Conservation (phyloP, 2,888 invertebrate genomes). For the Nomada lathburiana region DNA sequence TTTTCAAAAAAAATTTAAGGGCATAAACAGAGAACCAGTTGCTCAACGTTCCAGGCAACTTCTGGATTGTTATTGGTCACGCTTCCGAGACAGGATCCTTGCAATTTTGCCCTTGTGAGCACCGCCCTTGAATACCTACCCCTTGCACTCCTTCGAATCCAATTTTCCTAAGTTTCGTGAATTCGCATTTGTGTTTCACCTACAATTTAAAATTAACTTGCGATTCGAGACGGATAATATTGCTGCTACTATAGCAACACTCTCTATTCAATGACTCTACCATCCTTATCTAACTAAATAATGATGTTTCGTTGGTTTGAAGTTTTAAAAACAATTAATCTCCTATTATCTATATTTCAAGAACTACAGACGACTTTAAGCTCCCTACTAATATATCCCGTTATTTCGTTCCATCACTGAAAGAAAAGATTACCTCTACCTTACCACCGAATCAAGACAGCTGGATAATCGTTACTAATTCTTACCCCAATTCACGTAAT, state of each 20-base stretch:
- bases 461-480: too few relatives aligned
- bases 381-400: too few relatives aligned
- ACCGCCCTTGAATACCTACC: conserved; percentile 2
- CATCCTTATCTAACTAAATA: too few relatives aligned
- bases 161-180: not conserved
- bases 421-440: too few relatives aligned
- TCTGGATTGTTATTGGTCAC: not conserved
- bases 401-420: too few relatives aligned
- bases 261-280: not conserved
- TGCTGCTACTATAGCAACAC: not conserved
- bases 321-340: not conserved
- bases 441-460: too few relatives aligned
- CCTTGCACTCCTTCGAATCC: conserved; percentile 11
- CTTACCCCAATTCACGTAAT: too few relatives aligned
- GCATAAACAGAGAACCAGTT: not conserved
- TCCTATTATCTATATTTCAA: too few relatives aligned
- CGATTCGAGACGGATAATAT: not conserved
- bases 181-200: not conserved
- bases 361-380: too few relatives aligned
- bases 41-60: not conserved
- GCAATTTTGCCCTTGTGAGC: conserved; percentile 6
- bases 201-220: not conserved
- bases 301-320: not conserved
- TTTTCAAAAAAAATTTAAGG: not conserved
- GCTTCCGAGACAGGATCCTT: conserved; percentile 6